These are phyloP conservation scores for Xestia sexstrigata DNA, from an alignment of 2,888 invertebrate species.

Conservation along the genomic window DNA sequence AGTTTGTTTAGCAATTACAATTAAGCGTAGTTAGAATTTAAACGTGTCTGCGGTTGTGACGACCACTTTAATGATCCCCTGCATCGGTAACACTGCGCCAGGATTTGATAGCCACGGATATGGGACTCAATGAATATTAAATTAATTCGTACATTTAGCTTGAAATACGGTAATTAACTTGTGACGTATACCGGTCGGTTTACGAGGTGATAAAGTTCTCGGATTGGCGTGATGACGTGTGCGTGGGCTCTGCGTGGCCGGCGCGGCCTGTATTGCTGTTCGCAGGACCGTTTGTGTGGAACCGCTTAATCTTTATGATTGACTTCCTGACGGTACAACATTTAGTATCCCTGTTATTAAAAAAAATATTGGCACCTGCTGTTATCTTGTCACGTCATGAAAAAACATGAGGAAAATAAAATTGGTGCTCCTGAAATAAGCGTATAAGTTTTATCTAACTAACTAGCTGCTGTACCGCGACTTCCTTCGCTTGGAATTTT, in stretches of 20 bases:
- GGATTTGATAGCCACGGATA: conserved; percentile 77
- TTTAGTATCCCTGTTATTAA: conserved; percentile 6
- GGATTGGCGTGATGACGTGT: conserved; percentile 71
- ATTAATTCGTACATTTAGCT: conserved; percentile 81
- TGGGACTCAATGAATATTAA: conserved; percentile 79
- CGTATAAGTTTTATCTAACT: background rate
- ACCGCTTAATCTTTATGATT: conserved; percentile 77
- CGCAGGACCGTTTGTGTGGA: conserved; percentile 67
- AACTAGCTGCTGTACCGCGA: too few relatives aligned
- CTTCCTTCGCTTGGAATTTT: too few relatives aligned
- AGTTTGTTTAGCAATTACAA: conserved; percentile 57
- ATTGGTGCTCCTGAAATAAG: background rate
- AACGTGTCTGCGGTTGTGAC: conserved; percentile 60
- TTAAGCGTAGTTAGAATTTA: conserved; percentile 53
- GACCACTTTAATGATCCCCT: conserved; percentile 69
- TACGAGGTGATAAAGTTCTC: conserved; percentile 82
- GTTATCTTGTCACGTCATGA: conserved; percentile 24
- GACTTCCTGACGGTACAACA: conserved; percentile 66
- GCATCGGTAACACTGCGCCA: conserved; percentile 70
- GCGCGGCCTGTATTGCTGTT: conserved; percentile 64
- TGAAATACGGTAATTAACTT: conserved; percentile 82
- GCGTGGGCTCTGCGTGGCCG: conserved; percentile 50
- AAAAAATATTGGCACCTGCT: conserved; percentile 4
- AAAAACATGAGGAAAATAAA: conserved; percentile 13
- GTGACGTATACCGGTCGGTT: conserved; percentile 75